A percentile compares a stretch with the other conserved stretches of the same genome.
Evolutionary conservation across 2,113 vertebrate species (phyloP).

Genomic region (Mobula birostris): DNA sequence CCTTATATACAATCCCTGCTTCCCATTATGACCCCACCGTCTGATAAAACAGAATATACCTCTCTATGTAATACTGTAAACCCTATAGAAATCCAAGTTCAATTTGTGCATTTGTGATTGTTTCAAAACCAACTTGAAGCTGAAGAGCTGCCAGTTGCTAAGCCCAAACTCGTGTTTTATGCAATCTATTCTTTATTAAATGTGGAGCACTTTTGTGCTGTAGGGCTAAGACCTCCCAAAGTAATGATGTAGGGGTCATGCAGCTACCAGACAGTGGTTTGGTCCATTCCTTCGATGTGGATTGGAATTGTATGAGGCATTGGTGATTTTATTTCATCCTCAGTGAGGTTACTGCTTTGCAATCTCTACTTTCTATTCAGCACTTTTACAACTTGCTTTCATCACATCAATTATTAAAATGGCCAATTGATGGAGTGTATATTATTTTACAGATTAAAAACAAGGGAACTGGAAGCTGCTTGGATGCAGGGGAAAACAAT

Average conservation of each 20-base stretch:
- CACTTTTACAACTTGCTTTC: constrained; percentile 9
- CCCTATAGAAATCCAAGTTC: background rate
- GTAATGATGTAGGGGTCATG: background rate
- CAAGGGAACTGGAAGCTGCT: constrained; percentile 61
- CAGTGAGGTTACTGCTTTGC: background rate
- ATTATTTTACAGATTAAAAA: constrained; percentile 69
- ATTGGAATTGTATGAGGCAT: background rate
- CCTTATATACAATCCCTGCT: background rate
- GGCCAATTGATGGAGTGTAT: background rate
- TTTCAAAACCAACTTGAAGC: background rate
- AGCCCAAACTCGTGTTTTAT: background rate
- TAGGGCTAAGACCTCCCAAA: background rate
- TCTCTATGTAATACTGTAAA: background rate
- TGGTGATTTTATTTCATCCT: background rate
- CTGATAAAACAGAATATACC: background rate
- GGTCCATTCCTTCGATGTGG: background rate
- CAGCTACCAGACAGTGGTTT: background rate
- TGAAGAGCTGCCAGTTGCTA: background rate
- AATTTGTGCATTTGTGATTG: background rate
- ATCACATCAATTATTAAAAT: background rate
- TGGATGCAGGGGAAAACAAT: constrained; percentile 84
- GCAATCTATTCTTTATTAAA: background rate
- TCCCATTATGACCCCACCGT: too few relatives aligned
- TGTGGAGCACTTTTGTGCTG: background rate
- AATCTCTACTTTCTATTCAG: background rate